phyloP scores from a whole-genome alignment of 2,888 invertebrate genomes.

The Melanostoma scalare region DNA sequence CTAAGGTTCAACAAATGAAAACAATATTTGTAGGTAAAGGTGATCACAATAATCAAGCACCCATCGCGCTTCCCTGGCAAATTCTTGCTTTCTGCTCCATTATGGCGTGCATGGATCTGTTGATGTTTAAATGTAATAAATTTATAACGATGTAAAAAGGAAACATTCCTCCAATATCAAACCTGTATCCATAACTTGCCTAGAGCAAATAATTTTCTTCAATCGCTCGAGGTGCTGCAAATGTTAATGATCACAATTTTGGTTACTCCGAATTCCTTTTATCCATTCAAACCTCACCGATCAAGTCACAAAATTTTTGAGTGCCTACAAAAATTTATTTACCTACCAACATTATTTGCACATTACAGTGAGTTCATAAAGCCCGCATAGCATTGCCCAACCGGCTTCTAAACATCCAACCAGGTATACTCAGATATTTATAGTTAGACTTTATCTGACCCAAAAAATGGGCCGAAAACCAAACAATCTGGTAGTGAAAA shows the following conservation, averaged over 20 bases:
- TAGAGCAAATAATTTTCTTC: not conserved
- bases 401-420: not conserved
- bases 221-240: not conserved
- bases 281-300: not conserved
- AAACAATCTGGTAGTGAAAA: slow-evolving; percentile 14
- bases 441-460: slow-evolving; percentile 23
- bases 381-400: slow-evolving; percentile 15
- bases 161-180: not conserved
- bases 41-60: no score
- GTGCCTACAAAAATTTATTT: slow-evolving; percentile 5
- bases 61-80: no score
- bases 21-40: no score
- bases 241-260: not conserved
- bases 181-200: not conserved
- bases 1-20: no score
- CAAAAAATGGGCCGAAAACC: slow-evolving; percentile 21
- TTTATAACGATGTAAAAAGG: no score
- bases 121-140: no score
- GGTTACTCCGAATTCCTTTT: slow-evolving; percentile 2
- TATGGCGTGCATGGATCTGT: no score
- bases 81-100: no score
- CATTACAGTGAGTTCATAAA: not conserved
- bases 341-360: not conserved
- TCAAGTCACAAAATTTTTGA: not conserved
- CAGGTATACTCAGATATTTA: no score